Conservation (phyloP, 2,797 vertebrate genomes). For the Bradypodion pumilum region DNA sequence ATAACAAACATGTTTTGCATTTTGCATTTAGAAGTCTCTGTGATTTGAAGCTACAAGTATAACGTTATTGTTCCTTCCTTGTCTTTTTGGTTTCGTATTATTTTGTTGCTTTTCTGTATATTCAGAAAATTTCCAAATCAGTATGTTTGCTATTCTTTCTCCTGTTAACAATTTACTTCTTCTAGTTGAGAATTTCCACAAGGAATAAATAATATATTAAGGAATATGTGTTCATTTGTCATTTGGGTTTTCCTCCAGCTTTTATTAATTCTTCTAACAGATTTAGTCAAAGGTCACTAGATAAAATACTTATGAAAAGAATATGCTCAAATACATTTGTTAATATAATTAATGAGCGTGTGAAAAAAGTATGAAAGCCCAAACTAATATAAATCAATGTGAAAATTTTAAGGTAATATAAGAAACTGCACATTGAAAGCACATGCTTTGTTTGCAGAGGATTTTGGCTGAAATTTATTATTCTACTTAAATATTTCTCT, state of each 20-base stretch:
- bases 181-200: not conserved
- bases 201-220: slow-evolving; percentile 10
- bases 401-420: not conserved
- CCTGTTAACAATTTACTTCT: not conserved
- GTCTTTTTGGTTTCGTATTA: not conserved
- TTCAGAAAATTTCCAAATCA: slow-evolving; percentile 2
- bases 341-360: not conserved
- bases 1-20: not conserved
- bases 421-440: not conserved
- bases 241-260: not conserved
- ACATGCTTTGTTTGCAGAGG: not conserved
- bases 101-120: not conserved
- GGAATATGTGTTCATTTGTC: not conserved
- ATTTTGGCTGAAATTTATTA: not conserved
- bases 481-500: not conserved
- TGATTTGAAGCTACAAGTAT: not conserved
- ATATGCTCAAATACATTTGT: not conserved
- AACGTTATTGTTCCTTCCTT: not conserved
- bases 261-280: not conserved
- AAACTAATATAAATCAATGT: not conserved
- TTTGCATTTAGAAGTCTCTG: not conserved
- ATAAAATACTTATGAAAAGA: not conserved
- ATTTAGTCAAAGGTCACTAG: not conserved
- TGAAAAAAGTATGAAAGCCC: not conserved
- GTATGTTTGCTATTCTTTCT: not conserved